Evolutionary conservation across 2,797 vertebrate genomes (phyloP).

Genomic region (Alectoris magna): DNA sequence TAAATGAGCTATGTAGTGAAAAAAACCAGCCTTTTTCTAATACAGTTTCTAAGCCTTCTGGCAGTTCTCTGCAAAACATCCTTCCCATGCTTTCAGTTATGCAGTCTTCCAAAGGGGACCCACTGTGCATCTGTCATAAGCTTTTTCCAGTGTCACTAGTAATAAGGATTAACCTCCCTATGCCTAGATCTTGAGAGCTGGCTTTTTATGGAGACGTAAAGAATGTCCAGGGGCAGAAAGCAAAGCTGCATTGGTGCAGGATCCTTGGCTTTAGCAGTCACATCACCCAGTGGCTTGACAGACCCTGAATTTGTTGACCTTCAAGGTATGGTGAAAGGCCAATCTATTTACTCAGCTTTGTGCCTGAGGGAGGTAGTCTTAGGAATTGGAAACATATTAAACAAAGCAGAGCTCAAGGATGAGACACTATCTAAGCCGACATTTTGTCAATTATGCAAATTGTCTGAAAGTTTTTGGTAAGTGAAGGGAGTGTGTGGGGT

Average conservation of each 20-base stretch:
- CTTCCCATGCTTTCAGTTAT: slow-evolving; percentile 56
- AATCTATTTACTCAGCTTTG: slow-evolving; percentile 37
- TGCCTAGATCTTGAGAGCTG: slow-evolving; percentile 19
- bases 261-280: slow-evolving; percentile 17
- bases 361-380: slow-evolving; percentile 29
- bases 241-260: neutral
- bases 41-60: slow-evolving; percentile 66
- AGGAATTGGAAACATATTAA: slow-evolving; percentile 37
- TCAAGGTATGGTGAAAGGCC: slow-evolving; percentile 44
- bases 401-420: slow-evolving; percentile 15
- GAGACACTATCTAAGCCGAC: slow-evolving; percentile 2
- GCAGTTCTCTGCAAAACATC: slow-evolving; percentile 60
- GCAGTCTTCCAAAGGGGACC: slow-evolving; percentile 47
- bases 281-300: slow-evolving; percentile 27
- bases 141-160: slow-evolving; percentile 63
- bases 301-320: slow-evolving; percentile 60
- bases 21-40: slow-evolving; percentile 48
- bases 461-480: slow-evolving; percentile 29
- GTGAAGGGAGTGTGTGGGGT: neutral
- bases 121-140: slow-evolving; percentile 61
- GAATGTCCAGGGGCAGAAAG: slow-evolving; percentile 30
- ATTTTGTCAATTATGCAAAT: slow-evolving; percentile 63
- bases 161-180: slow-evolving; percentile 71
- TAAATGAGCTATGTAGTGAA: slow-evolving; percentile 57
- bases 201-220: slow-evolving; percentile 56